Conservation (phyloP, 2,888 invertebrate species). For the Clistopyga incitator region DNA sequence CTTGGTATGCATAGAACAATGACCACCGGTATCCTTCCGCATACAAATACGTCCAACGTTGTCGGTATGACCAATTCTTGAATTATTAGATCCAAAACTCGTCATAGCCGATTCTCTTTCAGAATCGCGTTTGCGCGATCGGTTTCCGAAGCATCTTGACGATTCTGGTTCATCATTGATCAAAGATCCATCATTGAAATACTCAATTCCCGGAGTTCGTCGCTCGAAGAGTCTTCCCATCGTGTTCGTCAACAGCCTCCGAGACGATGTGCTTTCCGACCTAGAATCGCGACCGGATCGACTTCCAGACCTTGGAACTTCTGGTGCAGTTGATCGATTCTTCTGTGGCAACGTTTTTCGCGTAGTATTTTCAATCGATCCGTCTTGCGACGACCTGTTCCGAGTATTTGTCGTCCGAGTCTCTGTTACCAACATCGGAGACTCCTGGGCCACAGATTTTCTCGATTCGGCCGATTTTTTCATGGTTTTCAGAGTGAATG, state of each 20-base stretch:
- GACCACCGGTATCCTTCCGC: background rate
- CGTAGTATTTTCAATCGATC: background rate
- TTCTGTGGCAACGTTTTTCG: background rate
- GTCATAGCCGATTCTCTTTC: slow-evolving; percentile 24
- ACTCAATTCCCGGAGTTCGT: background rate
- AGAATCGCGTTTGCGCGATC: slow-evolving; percentile 20
- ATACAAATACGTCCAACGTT: background rate
- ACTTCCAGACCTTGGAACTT: background rate
- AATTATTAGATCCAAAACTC: slow-evolving; percentile 35
- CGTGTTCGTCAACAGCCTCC: background rate
- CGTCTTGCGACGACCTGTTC: background rate
- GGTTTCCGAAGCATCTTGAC: slow-evolving; percentile 2
- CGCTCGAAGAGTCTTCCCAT: slow-evolving; percentile 7
- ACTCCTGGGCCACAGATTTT: background rate
- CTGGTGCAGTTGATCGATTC: background rate
- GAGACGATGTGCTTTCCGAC: slow-evolving; percentile 2
- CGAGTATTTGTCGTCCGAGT: background rate
- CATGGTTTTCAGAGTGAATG: background rate
- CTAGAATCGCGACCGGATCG: slow-evolving; percentile 10
- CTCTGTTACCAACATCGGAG: background rate
- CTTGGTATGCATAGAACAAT: background rate
- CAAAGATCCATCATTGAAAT: background rate
- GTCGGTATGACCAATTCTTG: background rate
- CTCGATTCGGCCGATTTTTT: slow-evolving; percentile 6
- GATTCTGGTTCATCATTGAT: background rate